Evolutionary conservation across 2,797 vertebrate genomes (phyloP), one percentile per base, ranked within the genome.

Genomic region (Crenuchus spilurus): DNA sequence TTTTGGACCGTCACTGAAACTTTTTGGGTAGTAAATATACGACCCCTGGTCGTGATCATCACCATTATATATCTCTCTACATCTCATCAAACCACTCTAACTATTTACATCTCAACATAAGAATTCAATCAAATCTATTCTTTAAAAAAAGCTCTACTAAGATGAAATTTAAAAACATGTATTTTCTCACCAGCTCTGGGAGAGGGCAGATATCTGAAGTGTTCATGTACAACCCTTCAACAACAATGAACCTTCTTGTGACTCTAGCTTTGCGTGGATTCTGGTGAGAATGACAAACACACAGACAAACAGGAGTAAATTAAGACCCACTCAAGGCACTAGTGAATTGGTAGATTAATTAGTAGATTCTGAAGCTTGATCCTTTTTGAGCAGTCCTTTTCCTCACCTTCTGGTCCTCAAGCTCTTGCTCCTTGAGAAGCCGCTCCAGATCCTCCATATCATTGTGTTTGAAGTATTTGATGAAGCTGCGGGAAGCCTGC

Each of bases 391-490:
- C n/a, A n/a, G n/a, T 31, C 37, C 13, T 66, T 14, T 14, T 68
- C 54, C 80, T 26, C 77, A 97, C 97, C 95, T 96, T 98, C 83
- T 96, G 95, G 88, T 99, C 98, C 86, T 98, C 97, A 24, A 91
- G 79, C 84, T 98, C 96, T 84, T 99, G 97, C 64, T 99, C 96
- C 81, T 94, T 95, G 24, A 99, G 88, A 24, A 99, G 87, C 74
- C 87, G 89, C 86, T 99, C 96, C 83, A 99, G 92, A 83, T 99
- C 95, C 58, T 94, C 89, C 92, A 98, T 94, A 86, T 99, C 96
- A 49, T 99, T 99, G 87, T 99, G 98, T 74, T 95, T 96, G 88
- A 99, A 99, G 84, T 96, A 95, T 81, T 97, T 98, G 87, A 98
- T 94, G 85, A 95, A 94, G 87, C 97, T 99, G 69, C 96, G 94